phyloP scores from a whole-genome alignment of 2,113 vertebrate genomes.

The Sturnus vulgaris region DNA sequence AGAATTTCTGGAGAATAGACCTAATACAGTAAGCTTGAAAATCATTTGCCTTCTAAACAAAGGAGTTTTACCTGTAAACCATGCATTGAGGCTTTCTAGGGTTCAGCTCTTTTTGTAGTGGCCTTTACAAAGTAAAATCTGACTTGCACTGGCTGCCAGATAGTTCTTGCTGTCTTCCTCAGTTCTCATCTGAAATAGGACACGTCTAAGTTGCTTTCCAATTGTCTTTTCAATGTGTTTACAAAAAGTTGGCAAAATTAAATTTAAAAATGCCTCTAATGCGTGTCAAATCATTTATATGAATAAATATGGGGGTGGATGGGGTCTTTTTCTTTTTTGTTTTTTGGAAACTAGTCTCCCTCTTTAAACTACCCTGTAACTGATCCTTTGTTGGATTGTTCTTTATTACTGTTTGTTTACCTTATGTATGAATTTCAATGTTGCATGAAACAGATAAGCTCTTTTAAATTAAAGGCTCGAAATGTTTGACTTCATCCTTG shows the following conservation, averaged over 20 bases:
- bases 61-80: background rate
- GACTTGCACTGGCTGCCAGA: background rate
- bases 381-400: background rate
- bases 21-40: background rate
- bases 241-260: background rate
- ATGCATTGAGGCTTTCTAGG: background rate
- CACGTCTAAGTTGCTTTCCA: background rate
- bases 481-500: background rate
- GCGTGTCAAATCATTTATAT: background rate
- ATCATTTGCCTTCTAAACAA: background rate
- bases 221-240: background rate
- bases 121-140: background rate
- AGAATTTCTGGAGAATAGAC: background rate
- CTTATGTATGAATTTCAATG: background rate
- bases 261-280: background rate
- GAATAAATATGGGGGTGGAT: background rate
- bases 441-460: background rate
- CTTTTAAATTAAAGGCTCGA: conserved; percentile 17
- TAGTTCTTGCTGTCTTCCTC: background rate
- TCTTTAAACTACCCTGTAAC: background rate
- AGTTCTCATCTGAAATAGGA: background rate
- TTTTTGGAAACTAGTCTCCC: background rate
- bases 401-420: background rate
- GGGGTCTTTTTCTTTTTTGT: too few relatives aligned
- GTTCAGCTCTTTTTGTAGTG: background rate